phyloP scores from a whole-genome alignment of 1,140 invertebrate genomes.

The Drosophila arizonae region DNA sequence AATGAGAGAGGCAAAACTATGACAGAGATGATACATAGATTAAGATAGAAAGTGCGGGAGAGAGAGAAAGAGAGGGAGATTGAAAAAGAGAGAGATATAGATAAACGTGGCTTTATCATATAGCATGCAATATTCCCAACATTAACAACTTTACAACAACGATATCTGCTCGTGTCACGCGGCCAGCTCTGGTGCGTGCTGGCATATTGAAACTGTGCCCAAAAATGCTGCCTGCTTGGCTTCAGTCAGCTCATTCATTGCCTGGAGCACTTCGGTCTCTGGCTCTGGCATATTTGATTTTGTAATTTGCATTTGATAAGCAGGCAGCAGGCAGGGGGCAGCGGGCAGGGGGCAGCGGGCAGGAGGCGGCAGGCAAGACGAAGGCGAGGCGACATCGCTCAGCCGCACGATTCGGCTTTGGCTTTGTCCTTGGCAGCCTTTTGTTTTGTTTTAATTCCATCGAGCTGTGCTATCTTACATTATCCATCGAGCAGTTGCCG shows the following conservation, averaged over 20 bases:
- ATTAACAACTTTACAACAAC: neutral
- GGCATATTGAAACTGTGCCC: conserved; percentile 26
- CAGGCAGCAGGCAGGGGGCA: conserved; percentile 23
- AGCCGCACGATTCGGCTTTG: conserved; percentile 38
- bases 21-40: too few species aligned
- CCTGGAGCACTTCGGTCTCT: conserved; percentile 25
- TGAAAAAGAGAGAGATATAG: too few species aligned
- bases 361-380: neutral
- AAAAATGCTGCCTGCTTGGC: conserved; percentile 31
- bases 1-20: too few species aligned
- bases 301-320: conserved; percentile 78
- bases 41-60: too few species aligned
- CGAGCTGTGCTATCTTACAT: conserved; percentile 56
- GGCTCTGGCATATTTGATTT: conserved; percentile 69
- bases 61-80: too few species aligned
- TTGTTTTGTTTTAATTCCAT: conserved; percentile 79
- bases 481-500: conserved; percentile 43
- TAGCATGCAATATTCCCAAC: too few species aligned
- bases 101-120: too few species aligned
- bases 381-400: conserved; percentile 27
- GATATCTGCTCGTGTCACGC: neutral
- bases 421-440: conserved; percentile 48
- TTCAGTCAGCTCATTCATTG: conserved; percentile 17
- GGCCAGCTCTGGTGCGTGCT: neutral
- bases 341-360: conserved; percentile 13